These are phyloP conservation scores for Calameuta filiformis DNA, from an alignment of 2,888 invertebrate genomes.

Conservation along the genomic window DNA sequence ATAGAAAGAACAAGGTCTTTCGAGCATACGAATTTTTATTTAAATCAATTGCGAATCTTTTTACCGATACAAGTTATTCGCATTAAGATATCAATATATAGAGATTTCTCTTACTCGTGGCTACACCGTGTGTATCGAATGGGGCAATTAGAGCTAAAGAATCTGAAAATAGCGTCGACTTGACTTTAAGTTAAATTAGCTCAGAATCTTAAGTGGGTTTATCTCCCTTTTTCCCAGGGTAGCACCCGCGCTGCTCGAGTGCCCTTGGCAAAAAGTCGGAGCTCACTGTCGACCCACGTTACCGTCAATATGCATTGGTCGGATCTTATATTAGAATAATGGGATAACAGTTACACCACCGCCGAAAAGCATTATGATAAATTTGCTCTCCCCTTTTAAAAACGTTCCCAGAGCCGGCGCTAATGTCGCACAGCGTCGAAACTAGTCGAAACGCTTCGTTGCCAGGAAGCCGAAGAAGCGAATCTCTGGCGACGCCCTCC, in stretches of 20 bases:
- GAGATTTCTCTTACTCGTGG: background rate
- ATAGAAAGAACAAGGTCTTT: background rate
- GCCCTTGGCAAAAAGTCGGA: conserved; percentile 30
- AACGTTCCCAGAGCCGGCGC: background rate
- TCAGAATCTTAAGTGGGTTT: conserved; percentile 38
- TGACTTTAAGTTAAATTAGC: conserved; percentile 30
- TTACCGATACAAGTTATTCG: background rate
- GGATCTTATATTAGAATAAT: background rate
- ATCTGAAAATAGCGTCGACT: conserved; percentile 29
- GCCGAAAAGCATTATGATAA: background rate
- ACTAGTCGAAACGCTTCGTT: background rate
- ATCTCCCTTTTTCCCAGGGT: conserved; percentile 44
- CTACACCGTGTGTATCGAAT: background rate
- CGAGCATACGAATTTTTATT: background rate
- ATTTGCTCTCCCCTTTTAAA: background rate
- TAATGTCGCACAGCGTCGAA: background rate
- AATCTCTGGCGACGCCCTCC: conserved; percentile 25
- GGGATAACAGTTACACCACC: background rate
- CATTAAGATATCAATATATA: background rate
- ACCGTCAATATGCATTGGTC: conserved; percentile 19
- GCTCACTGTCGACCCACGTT: conserved; percentile 20
- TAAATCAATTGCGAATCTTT: background rate
- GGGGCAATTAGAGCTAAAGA: conserved; percentile 35
- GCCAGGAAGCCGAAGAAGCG: conserved; percentile 12
- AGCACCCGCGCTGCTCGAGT: conserved; percentile 26